A percentile compares a stretch with the other conserved stretches of the same genome.
Conservation (phyloP, 2,888 invertebrate genomes). For the Cybosia mesomella region DNA sequence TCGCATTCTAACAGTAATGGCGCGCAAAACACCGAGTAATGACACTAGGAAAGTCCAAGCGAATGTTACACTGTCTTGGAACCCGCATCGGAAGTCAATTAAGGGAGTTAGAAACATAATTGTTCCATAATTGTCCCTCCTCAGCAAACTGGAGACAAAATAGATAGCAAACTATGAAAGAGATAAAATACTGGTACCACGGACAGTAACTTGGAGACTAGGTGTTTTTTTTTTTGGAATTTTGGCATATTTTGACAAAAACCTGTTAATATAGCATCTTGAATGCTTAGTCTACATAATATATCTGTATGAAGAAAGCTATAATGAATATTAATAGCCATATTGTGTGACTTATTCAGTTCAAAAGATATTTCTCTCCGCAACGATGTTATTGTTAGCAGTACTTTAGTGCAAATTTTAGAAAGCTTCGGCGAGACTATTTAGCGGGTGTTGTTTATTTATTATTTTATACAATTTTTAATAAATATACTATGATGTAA, state of each 20-base stretch:
- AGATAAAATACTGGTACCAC: too few species aligned
- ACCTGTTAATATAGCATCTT: background rate
- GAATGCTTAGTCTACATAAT: background rate
- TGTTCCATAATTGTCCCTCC: too few species aligned
- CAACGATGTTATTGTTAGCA: slow-evolving; percentile 14
- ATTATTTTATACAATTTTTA: background rate
- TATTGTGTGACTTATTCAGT: slow-evolving; percentile 12
- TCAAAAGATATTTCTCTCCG: slow-evolving; percentile 17
- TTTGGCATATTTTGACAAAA: background rate
- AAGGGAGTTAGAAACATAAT: too few species aligned
- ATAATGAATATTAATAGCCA: slow-evolving; percentile 13
- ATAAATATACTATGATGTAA: background rate
- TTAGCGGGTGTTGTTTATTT: background rate
- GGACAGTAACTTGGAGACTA: too few species aligned
- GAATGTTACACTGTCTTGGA: too few species aligned
- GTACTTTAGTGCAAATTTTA: slow-evolving; percentile 8
- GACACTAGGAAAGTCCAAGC: too few species aligned
- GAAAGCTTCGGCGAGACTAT: slow-evolving; percentile 9
- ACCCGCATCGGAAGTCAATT: too few species aligned
- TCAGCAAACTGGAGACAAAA: too few species aligned
- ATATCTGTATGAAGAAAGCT: slow-evolving; percentile 14
- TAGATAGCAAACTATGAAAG: too few species aligned
- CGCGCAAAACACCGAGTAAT: too few species aligned
- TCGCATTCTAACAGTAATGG: too few species aligned
- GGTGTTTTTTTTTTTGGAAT: background rate